Evolutionary conservation across 2,888 invertebrate genomes (phyloP).

Genomic region (Myathropa florea): DNA sequence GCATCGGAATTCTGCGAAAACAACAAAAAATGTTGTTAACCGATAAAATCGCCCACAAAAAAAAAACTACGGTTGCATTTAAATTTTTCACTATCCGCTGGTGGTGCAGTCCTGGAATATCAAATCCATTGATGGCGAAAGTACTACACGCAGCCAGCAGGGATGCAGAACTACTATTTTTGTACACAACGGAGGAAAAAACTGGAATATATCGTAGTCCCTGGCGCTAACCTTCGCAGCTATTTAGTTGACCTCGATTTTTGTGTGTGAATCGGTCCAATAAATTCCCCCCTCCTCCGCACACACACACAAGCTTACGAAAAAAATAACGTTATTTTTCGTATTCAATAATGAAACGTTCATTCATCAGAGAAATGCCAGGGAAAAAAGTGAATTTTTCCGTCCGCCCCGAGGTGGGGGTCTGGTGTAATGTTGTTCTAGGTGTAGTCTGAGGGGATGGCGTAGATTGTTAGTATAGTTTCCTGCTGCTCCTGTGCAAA

Average conservation of each 20-base stretch:
- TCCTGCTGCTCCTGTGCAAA: constrained; percentile 44
- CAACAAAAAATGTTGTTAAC: constrained; percentile 5
- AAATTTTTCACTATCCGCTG: background rate
- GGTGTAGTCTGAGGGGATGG: background rate
- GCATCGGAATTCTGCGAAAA: constrained; percentile 17
- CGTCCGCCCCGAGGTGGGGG: too few species aligned
- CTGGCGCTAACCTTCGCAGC: constrained; percentile 65
- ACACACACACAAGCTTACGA: background rate
- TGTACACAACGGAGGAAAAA: constrained; percentile 13
- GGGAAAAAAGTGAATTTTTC: constrained; percentile 53
- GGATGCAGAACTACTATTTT: constrained; percentile 3
- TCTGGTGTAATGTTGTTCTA: background rate
- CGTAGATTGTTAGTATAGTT: constrained; percentile 62
- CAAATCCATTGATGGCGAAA: constrained; percentile 51
- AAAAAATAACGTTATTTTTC: constrained; percentile 52
- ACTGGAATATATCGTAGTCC: background rate
- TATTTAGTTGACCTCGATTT: constrained; percentile 70
- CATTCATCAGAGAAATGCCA: constrained; percentile 66
- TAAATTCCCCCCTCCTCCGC: constrained; percentile 53
- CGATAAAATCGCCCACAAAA: background rate
- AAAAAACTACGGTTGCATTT: background rate
- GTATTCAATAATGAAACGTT: constrained; percentile 69
- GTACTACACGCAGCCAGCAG: constrained; percentile 41
- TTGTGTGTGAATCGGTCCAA: constrained; percentile 58
- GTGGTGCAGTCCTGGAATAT: background rate